phyloP scores from a whole-genome alignment of 1,140 invertebrate species.

The Meloidogyne exigua region DNA sequence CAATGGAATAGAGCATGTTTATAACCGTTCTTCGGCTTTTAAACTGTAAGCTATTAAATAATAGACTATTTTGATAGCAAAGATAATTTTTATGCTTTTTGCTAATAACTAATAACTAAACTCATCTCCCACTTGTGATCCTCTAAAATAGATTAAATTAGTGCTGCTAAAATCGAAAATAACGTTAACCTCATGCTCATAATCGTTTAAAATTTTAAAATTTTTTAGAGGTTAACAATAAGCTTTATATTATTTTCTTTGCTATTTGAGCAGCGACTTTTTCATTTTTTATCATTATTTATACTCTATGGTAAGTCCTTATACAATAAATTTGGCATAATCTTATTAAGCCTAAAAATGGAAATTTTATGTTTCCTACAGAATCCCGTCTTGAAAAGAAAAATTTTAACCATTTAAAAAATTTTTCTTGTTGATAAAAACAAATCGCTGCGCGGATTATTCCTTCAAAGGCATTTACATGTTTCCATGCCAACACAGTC shows the following conservation, averaged over 20 bases:
- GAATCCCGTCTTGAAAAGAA: too few relatives aligned
- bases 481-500: background rate
- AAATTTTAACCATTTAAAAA: too few relatives aligned
- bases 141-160: background rate
- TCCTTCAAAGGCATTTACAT: background rate
- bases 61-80: background rate
- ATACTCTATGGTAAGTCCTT: background rate
- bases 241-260: background rate
- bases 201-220: background rate
- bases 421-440: background rate
- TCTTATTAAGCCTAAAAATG: background rate
- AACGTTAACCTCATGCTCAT: background rate
- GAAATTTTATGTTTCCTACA: too few relatives aligned
- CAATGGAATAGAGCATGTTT: background rate
- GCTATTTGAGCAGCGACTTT: background rate
- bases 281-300: background rate
- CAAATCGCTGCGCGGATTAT: background rate
- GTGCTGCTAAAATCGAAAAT: background rate
- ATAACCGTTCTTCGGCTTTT: too few relatives aligned
- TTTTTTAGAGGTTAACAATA: too few relatives aligned
- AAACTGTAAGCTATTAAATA: background rate
- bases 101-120: background rate
- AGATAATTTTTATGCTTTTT: background rate
- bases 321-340: background rate
- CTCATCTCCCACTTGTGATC: background rate